These are phyloP conservation scores for Hapalemur alaotrensis DNA, from an alignment of 2,797 vertebrate genomes.

Conservation along the genomic window DNA sequence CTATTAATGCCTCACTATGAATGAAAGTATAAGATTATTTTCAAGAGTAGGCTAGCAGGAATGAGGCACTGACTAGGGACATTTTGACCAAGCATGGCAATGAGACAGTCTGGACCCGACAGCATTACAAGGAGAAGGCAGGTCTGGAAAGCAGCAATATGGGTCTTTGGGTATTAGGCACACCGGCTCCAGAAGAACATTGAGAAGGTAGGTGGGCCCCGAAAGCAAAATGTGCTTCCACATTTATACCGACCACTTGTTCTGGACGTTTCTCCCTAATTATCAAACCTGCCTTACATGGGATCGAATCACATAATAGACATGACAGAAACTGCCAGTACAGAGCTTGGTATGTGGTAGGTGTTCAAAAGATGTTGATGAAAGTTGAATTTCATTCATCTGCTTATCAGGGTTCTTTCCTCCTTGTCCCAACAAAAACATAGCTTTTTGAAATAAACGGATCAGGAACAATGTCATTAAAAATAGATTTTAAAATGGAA, in stretches of 20 bases:
- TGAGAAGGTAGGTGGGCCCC: background rate
- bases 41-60: background rate
- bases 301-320: background rate
- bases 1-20: background rate
- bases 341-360: background rate
- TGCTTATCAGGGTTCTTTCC: background rate
- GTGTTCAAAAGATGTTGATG: background rate
- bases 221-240: background rate
- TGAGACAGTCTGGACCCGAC: background rate
- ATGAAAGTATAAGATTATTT: slow-evolving; percentile 8
- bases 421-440: background rate
- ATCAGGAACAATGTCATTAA: slow-evolving; percentile 7
- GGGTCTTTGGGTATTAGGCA: background rate
- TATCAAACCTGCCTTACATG: background rate
- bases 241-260: background rate
- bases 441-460: background rate
- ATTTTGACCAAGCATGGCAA: background rate
- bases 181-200: background rate
- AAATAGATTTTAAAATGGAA: slow-evolving; percentile 29
- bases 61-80: background rate
- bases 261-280: background rate
- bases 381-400: background rate
- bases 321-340: slow-evolving; percentile 40
- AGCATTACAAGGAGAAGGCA: background rate
- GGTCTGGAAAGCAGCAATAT: background rate